Percentiles rank a stretch among this genome's conserved stretches.
Evolutionary conservation across 2,888 invertebrate species (phyloP).

Genomic region (Idaea dimidiata): DNA sequence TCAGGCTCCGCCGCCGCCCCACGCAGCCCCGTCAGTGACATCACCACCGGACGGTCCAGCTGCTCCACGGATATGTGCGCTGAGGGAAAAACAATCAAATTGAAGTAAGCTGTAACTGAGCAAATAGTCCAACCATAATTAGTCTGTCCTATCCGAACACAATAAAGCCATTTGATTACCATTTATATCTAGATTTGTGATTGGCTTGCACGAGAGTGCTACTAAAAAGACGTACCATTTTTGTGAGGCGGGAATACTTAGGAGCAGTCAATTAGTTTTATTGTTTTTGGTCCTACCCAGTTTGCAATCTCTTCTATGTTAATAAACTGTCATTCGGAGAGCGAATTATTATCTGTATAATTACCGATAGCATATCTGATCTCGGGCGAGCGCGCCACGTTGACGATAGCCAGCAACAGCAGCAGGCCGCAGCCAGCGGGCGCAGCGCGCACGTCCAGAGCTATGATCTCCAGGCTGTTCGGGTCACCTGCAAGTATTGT

Average conservation of each 20-base stretch:
- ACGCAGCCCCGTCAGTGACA: conserved; percentile 46
- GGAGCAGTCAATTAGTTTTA: no score
- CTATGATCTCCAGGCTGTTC: conserved; percentile 84
- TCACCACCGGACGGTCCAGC: conserved; percentile 45
- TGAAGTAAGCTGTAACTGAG: no score
- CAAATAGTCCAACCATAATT: no score
- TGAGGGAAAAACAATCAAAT: conserved; percentile 21
- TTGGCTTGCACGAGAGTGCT: no score
- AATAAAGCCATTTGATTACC: no score
- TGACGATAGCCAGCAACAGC: conserved; percentile 86
- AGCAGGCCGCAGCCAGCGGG: conserved; percentile 77
- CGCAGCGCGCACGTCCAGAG: conserved; percentile 89
- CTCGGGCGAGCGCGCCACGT: conserved; percentile 83
- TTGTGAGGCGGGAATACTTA: no score
- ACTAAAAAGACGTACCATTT: no score
- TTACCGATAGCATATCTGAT: conserved; percentile 87
- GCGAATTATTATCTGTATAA: conserved; percentile 13
- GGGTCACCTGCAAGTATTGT: conserved; percentile 68
- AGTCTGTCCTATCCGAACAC: no score
- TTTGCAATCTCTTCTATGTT: no score
- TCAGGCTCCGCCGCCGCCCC: conserved; percentile 21
- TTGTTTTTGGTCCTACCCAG: no score
- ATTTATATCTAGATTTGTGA: no score
- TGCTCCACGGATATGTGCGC: conserved; percentile 58
- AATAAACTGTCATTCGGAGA: background rate